Conservation (phyloP, 2,888 invertebrate species). For the Eupithecia subfuscata region DNA sequence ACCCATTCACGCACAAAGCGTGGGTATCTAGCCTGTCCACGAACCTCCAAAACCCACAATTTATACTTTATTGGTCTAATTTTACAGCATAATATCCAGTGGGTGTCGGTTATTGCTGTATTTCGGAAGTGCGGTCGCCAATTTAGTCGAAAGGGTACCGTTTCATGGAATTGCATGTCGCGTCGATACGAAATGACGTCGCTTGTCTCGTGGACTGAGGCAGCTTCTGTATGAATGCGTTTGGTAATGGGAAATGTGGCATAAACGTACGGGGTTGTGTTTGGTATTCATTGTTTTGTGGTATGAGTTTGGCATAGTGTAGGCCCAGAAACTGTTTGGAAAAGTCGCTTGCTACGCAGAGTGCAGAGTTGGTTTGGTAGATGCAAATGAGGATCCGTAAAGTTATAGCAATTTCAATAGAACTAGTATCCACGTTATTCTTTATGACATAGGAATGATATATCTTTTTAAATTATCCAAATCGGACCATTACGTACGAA, state of each 20-base stretch:
- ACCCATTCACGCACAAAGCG: conserved; percentile 14
- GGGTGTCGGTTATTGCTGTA: conserved; percentile 37
- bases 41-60: conserved; percentile 17
- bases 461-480: no score
- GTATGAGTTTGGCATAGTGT: conserved; percentile 2
- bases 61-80: conserved; percentile 28
- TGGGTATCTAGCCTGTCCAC: conserved; percentile 4
- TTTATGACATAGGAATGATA: no score
- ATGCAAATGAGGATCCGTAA: no score
- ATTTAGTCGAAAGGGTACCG: conserved; percentile 43
- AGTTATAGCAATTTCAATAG: no score
- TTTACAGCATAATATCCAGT: conserved; percentile 29
- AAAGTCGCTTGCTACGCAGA: background rate
- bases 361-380: background rate
- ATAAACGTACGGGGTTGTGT: conserved; percentile 10
- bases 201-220: conserved; percentile 25
- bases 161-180: conserved; percentile 42
- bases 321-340: background rate
- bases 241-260: conserved; percentile 28
- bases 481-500: no score
- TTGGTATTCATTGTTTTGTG: conserved; percentile 7
- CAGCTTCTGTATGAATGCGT: conserved; percentile 21
- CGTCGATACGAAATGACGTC: conserved; percentile 35
- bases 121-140: conserved; percentile 43
- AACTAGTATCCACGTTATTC: no score